These are phyloP conservation scores for Pomacea canaliculata DNA, from an alignment of 2,888 invertebrate species.

Conservation along the genomic window DNA sequence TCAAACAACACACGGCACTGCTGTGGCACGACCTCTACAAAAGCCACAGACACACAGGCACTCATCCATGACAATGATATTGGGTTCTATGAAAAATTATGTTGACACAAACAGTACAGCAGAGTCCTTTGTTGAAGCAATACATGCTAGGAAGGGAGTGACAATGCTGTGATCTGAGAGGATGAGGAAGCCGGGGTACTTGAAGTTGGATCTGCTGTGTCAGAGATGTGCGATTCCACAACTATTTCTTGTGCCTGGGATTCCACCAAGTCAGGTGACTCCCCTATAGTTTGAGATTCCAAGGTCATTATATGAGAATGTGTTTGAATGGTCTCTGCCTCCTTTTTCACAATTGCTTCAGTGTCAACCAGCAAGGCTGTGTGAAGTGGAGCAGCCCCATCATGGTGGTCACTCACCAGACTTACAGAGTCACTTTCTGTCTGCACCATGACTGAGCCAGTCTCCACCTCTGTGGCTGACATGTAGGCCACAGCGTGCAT, in stretches of 20 bases:
- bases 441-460: constrained; percentile 9
- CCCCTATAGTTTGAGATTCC: not conserved
- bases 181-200: too few relatives aligned
- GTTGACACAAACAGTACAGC: too few relatives aligned
- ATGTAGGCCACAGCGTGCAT: constrained; percentile 35
- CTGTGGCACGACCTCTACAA: too few relatives aligned
- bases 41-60: too few relatives aligned
- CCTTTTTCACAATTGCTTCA: constrained; percentile 1
- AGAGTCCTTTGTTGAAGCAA: too few relatives aligned
- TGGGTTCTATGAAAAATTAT: too few relatives aligned
- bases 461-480: constrained; percentile 32
- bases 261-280: not conserved
- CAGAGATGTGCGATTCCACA: too few relatives aligned
- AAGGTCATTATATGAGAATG: not conserved
- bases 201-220: too few relatives aligned
- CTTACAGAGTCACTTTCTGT: not conserved
- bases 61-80: too few relatives aligned
- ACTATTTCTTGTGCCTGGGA: not conserved
- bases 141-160: too few relatives aligned
- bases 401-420: not conserved
- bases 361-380: constrained; percentile 13
- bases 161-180: too few relatives aligned
- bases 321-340: not conserved
- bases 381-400: not conserved
- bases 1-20: too few relatives aligned